Evolutionary conservation across 1,140 invertebrate genomes (phyloP), one percentile per base, ranked within the genome.

Genomic region (Conopomorpha cramerella): DNA sequence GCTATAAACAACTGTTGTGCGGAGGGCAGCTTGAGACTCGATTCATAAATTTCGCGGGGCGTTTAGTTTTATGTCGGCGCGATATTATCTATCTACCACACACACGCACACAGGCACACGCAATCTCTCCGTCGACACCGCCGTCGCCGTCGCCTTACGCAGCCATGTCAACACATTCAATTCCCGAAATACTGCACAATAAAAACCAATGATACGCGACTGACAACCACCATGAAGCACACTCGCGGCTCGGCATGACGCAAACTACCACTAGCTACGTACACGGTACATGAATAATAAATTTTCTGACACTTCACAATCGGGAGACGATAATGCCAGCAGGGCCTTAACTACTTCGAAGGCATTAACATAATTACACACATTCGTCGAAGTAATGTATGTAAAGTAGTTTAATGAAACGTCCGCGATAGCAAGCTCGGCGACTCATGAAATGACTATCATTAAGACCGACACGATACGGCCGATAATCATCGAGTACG

Each of bases 391-490:
- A 68, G 60, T 63, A 65, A 66, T 66, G 55, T 68, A 73, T 68
- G 68, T 67, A 60, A 71, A 65, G 55, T 52, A 61, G 59, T 70
- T 65, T 68, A 73, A 73, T 64, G 66, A 67, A 62, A 67, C 60
- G 61, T 70, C 58, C 61, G 59, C 62, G 61, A 58, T 56, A 60
- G 56, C 62, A 46, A 61, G 63, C 52, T 50, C 55, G 62, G 46
- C 64, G 62, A 65, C 51, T 67, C 64, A 68, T 71, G 58, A 67
- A 71, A 71, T 71, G 61, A 74, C 66, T 61, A 70, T 71, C 61
- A 74, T 74, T 74, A 74, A 60, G 51, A 39, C 52, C 61, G 63
- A 70, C 70, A 65, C 66, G 66, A 74, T 74, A 64, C 63, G 63
- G 55, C 64, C 55, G 63, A 71, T 74, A 71, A 70, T 74, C 60